Conservation (phyloP, 2,888 invertebrate genomes). For the Polyommatus iphigenia region DNA sequence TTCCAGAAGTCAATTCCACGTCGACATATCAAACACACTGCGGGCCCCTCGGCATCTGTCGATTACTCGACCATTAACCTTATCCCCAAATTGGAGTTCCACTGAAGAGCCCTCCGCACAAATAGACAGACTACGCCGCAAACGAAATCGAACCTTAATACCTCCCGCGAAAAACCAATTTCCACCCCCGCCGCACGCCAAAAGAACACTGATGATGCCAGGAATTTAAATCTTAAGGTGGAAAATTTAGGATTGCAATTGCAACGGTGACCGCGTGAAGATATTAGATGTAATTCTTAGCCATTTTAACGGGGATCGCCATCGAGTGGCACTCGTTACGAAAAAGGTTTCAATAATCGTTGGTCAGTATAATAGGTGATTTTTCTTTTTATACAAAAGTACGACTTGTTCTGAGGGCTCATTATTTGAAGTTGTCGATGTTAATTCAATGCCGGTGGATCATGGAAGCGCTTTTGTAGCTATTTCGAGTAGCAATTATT, state of each 20-base stretch:
- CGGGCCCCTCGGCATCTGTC: slow-evolving; percentile 57
- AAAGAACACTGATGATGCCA: slow-evolving; percentile 22
- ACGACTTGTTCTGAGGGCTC: slow-evolving; percentile 46
- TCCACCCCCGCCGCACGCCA: background rate
- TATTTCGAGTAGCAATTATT: slow-evolving; percentile 40
- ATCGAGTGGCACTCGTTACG: slow-evolving; percentile 50
- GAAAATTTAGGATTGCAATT: slow-evolving; percentile 37
- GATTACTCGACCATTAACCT: slow-evolving; percentile 72
- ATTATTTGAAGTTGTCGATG: slow-evolving; percentile 44
- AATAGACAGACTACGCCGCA: slow-evolving; percentile 42
- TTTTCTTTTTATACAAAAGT: slow-evolving; percentile 43
- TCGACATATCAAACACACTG: slow-evolving; percentile 65
- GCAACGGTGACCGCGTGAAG: slow-evolving; percentile 45
- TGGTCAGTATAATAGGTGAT: slow-evolving; percentile 51
- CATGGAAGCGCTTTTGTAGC: slow-evolving; percentile 38
- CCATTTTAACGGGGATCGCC: slow-evolving; percentile 50
- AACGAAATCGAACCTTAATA: slow-evolving; percentile 45
- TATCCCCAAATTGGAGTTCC: slow-evolving; percentile 53
- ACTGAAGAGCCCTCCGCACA: slow-evolving; percentile 48
- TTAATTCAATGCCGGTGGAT: slow-evolving; percentile 43
- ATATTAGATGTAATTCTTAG: slow-evolving; percentile 46
- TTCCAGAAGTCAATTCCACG: slow-evolving; percentile 40
- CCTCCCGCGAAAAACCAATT: slow-evolving; percentile 40
- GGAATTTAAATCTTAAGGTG: slow-evolving; percentile 30
- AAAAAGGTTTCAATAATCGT: slow-evolving; percentile 56